Percentiles rank a stretch among this genome's conserved stretches.
Evolutionary conservation across 2,888 invertebrate genomes (phyloP).

Genomic region (Unio pictorum): DNA sequence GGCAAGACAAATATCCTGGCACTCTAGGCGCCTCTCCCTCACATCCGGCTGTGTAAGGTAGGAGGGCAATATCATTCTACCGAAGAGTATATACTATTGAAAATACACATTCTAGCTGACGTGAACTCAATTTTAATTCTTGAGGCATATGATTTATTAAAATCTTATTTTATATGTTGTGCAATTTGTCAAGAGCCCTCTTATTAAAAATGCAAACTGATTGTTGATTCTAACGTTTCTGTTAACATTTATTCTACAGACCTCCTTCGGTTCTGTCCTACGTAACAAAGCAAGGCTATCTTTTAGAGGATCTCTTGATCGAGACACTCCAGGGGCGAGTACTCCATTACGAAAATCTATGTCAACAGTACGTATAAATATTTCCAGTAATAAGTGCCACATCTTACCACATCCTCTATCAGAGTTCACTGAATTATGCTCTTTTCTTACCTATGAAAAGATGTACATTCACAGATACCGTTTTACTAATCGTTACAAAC

Average conservation of each 20-base stretch:
- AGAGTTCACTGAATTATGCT: neutral
- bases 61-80: too few relatives aligned
- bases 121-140: too few relatives aligned
- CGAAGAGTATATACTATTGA: too few relatives aligned
- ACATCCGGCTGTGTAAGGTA: too few relatives aligned
- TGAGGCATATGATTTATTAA: neutral
- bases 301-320: constrained; percentile 57
- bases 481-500: too few relatives aligned
- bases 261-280: constrained; percentile 57
- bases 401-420: neutral
- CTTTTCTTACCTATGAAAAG: neutral
- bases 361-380: constrained; percentile 45
- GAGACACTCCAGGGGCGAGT: constrained; percentile 40
- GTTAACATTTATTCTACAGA: constrained; percentile 38
- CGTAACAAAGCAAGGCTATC: constrained; percentile 60
- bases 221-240: neutral
- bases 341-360: constrained; percentile 53
- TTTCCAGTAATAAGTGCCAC: neutral
- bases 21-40: too few relatives aligned
- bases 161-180: neutral
- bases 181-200: neutral
- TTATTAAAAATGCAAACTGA: neutral
- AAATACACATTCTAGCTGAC: too few relatives aligned
- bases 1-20: too few relatives aligned
- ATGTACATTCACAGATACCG: neutral